These are phyloP conservation scores for Amphiprion ocellaris DNA, from an alignment of 2,113 vertebrate species.

Conservation along the genomic window DNA sequence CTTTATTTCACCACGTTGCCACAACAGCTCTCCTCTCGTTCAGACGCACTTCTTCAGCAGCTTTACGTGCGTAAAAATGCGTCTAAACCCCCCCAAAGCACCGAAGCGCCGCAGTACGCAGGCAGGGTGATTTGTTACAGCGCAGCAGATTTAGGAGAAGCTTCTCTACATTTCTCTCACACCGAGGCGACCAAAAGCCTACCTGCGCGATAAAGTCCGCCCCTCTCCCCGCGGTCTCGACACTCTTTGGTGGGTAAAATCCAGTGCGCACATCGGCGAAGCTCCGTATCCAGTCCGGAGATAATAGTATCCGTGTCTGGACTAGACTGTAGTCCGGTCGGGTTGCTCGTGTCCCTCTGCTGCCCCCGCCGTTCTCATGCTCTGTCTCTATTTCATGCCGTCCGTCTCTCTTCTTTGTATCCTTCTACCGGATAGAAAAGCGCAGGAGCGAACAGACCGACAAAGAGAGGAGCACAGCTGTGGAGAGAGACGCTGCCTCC, in stretches of 20 bases:
- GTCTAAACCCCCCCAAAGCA: not conserved
- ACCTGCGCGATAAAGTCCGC: constrained; percentile 71
- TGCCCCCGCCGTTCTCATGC: constrained; percentile 51
- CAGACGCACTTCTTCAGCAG: constrained; percentile 11
- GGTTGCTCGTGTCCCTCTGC: constrained; percentile 54
- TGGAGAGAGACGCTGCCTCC: constrained; percentile 52
- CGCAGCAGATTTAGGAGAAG: not conserved
- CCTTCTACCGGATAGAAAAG: constrained; percentile 29
- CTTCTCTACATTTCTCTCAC: not conserved
- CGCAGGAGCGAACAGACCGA: constrained; percentile 30
- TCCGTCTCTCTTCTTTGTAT: constrained; percentile 67
- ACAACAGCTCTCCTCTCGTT: not conserved
- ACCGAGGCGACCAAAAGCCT: constrained; percentile 39
- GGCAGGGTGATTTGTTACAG: constrained; percentile 8
- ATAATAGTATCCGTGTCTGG: constrained; percentile 51
- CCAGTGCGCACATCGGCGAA: constrained; percentile 75
- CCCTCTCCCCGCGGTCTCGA: constrained; percentile 57
- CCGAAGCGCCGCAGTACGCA: constrained; percentile 17
- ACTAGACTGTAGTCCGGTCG: constrained; percentile 44
- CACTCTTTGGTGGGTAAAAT: constrained; percentile 67
- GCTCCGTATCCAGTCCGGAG: constrained; percentile 50
- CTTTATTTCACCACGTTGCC: constrained; percentile 18
- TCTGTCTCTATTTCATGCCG: constrained; percentile 44
- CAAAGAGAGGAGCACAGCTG: constrained; percentile 66
- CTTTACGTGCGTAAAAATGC: not conserved